Percentiles rank a stretch among this genome's conserved stretches.
phyloP scores from a whole-genome alignment of 2,113 vertebrate genomes.

The Ceuthmochares aereus region DNA sequence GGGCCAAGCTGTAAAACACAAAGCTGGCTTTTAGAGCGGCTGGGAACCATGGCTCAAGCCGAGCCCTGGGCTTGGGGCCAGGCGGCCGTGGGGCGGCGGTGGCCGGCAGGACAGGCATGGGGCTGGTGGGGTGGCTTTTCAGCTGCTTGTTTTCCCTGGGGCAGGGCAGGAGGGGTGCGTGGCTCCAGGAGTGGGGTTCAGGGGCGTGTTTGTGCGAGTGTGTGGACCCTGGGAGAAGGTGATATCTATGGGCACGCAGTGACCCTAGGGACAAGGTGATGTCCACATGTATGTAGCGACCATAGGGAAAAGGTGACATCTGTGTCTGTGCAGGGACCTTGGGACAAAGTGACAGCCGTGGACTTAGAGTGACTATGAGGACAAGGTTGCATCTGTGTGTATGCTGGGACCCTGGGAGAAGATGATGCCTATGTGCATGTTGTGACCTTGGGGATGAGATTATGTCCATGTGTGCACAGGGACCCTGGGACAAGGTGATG shows the following conservation, averaged over 20 bases:
- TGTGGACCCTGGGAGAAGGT: not conserved
- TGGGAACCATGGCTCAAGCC: not conserved
- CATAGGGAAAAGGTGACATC: not conserved
- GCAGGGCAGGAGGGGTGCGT: not conserved
- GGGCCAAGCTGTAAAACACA: constrained; percentile 70
- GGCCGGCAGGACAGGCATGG: not conserved
- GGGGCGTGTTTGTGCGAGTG: not conserved
- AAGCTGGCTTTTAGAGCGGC: constrained; percentile 78
- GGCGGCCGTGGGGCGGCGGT: not conserved
- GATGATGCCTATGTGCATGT: rapidly evolving
- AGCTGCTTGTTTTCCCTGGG: rapidly evolving
- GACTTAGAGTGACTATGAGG: too few species aligned
- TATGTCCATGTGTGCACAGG: not conserved
- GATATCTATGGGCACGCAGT: rapidly evolving
- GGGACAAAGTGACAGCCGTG: not conserved
- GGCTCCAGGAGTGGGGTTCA: not conserved
- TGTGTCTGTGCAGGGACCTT: rapidly evolving
- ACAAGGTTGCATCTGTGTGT: not conserved
- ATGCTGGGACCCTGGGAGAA: not conserved
- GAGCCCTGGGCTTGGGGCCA: not conserved
- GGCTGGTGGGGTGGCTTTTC: not conserved
- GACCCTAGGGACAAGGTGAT: not conserved
- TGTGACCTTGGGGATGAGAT: not conserved
- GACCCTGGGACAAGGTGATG: too few species aligned
- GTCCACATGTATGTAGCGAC: not conserved